phyloP scores from a whole-genome alignment of 2,888 invertebrate species.

The Digitonthophagus gazella region DNA sequence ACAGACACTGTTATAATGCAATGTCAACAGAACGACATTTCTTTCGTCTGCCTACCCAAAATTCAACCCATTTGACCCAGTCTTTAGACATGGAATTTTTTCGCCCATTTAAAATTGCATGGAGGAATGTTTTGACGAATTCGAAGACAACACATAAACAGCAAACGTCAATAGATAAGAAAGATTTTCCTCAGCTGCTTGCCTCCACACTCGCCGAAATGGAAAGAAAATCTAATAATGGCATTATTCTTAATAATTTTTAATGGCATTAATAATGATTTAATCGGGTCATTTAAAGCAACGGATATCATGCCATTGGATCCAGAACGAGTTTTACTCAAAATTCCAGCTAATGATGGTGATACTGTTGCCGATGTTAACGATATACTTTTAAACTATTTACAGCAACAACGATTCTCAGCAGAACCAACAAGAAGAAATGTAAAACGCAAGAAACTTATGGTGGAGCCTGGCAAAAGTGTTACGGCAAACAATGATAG shows the following conservation, averaged over 20 bases:
- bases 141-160: constrained; percentile 9
- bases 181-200: constrained; percentile 28
- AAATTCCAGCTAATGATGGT: constrained; percentile 4
- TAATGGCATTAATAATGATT: constrained; percentile 24
- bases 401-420: constrained; percentile 18
- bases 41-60: constrained; percentile 38
- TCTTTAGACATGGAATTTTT: constrained; percentile 37
- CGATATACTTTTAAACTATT: constrained; percentile 14
- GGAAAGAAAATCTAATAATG: too few relatives aligned
- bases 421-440: constrained; percentile 12
- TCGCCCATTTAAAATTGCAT: constrained; percentile 35
- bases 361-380: constrained; percentile 5
- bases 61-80: constrained; percentile 37
- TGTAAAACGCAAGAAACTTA: not conserved
- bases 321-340: constrained; percentile 28
- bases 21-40: constrained; percentile 1
- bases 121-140: constrained; percentile 26
- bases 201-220: too few relatives aligned
- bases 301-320: constrained; percentile 25
- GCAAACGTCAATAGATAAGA: constrained; percentile 25
- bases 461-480: not conserved
- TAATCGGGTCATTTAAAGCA: constrained; percentile 29
- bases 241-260: too few relatives aligned
- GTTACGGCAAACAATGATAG: too few relatives aligned
- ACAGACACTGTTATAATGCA: not conserved